Conservation (phyloP, 92 coral and sea anemone species). For the Actinernus sp. region DNA sequence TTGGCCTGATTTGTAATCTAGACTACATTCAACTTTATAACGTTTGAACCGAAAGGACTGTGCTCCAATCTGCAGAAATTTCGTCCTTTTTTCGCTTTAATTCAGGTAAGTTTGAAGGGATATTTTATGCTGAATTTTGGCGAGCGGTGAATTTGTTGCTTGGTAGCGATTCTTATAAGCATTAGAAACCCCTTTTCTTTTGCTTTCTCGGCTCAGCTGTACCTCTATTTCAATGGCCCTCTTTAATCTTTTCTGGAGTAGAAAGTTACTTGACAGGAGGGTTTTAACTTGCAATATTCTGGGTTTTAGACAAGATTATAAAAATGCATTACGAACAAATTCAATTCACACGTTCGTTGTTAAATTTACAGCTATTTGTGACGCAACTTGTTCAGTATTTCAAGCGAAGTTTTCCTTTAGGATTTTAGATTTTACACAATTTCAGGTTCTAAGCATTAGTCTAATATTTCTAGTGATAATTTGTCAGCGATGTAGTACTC, state of each 20-base stretch:
- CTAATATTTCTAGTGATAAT: too few species aligned
- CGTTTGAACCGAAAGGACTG: background rate
- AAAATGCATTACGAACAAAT: background rate
- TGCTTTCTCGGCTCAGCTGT: background rate
- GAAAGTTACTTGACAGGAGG: too few species aligned
- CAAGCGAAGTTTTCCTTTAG: background rate
- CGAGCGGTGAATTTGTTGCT: constrained; percentile 15
- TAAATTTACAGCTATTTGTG: background rate
- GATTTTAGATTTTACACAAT: too few species aligned
- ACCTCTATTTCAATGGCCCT: background rate
- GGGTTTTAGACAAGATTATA: background rate
- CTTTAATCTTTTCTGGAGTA: background rate
- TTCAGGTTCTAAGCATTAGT: too few species aligned
- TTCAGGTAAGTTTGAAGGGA: constrained; percentile 32
- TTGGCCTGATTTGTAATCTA: background rate
- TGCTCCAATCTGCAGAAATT: background rate
- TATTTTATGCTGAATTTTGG: constrained; percentile 29
- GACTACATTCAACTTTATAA: background rate
- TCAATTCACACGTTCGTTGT: background rate
- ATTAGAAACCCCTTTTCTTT: background rate
- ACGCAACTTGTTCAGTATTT: constrained; percentile 5
- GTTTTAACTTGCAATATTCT: too few species aligned
- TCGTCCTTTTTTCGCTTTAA: background rate
- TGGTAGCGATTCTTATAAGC: constrained; percentile 13
- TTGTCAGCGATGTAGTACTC: too few species aligned